Evolutionary conservation across 2,113 vertebrate species (phyloP), one percentile per base, ranked within the genome.

Genomic region (Ophthalmolycus amberensis): DNA sequence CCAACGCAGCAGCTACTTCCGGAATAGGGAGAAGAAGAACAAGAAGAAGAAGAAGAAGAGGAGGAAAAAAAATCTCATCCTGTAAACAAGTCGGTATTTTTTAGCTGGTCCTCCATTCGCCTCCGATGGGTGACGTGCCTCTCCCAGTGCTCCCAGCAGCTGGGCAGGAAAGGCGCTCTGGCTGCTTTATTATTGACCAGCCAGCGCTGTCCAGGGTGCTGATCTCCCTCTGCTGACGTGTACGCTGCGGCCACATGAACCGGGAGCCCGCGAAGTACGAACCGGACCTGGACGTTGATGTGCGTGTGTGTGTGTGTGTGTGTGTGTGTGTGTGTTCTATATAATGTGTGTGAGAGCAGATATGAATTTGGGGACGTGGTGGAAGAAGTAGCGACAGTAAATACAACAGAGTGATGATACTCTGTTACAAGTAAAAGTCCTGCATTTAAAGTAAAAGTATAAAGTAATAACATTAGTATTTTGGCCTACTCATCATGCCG

Each of bases 1-100:
- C 91, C 93, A 88, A 92, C 89, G 92, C 92, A 94, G 94, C 90
- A 91, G 92, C 91, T 89, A 92, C 91, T 96, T 96, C 94, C 95
- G 95, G 94, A 95, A 93, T 82, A 88, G 89, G 63, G 72, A 79
- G 46, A 32, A 59, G 64, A 60, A 48, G 44, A 44, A 34, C 9
- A 52, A 18, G 18, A 59, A 10, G 27, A 34, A 9, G 5, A 14
- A 34, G 8, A 8, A 52, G 20, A 40, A 20, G 15, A 66, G 6
- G 25, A 34, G 6, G 34, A 34, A 44, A 16, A 48, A 71, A 58
- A 46, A 52, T 54, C 65, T 63, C 82, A 82, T 83, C 73, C 71
- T 58, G 80, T 75, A 73, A 89, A 85, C 79, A 82, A 69, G 52
- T 46, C 56, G 15, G n/a, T 32, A 1, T 77, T 80, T 71, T 9